Base-by-base conservation (phyloP, 2,113 vertebrate genomes). In the Xenopus borealis region DNA sequence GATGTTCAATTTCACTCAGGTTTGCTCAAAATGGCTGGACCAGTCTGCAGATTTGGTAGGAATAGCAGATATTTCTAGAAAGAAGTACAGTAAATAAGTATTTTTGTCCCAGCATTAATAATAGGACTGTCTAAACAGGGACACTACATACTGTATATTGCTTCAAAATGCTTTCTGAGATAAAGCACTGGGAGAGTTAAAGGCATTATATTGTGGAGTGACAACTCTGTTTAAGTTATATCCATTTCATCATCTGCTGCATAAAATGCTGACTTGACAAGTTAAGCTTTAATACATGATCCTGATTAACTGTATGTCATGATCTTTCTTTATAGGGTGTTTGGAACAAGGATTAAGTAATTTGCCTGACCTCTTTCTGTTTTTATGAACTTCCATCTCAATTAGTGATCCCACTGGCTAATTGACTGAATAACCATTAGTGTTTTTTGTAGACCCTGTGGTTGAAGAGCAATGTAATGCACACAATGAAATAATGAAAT, bases 371-470 rank as follows among this genome's bases (percentile, higher is more conserved):
- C 10, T 4, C 1, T 45, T 64, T 66, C 72, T 78, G 33, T 20
- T 73, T 84, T 82, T 57, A 82, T 79, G 14, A 80, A 73, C 62
- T 72, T 79, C 14, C 19, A 61, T 20, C 44, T 81, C 65, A 78
- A 45, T 64, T 72, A 64, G 17, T 78, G 20, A 79, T 83, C 18
- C n/a, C 61, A 81, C 23, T 33, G 62, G 79, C 78, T 79, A 66
- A 16, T 40, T 77, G 12, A 6, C 23, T 73, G 11, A n/a, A 55
- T 61, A 61, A 11, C 19, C 58, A 61, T 8, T 61, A 18, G 9
- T 23, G 58, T 12, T 20, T 27, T 61, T 20, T 23, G 18, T 61
- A 55, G 53, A 55, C 13, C 4, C 1, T 6, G 19, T 1, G 23
- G 58, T 4, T 61, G 19, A 10, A 20, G 18, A 27, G 58, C 3